These are phyloP conservation scores for Lithophane ornitopus DNA, from an alignment of 2,888 invertebrate species.

Conservation along the genomic window DNA sequence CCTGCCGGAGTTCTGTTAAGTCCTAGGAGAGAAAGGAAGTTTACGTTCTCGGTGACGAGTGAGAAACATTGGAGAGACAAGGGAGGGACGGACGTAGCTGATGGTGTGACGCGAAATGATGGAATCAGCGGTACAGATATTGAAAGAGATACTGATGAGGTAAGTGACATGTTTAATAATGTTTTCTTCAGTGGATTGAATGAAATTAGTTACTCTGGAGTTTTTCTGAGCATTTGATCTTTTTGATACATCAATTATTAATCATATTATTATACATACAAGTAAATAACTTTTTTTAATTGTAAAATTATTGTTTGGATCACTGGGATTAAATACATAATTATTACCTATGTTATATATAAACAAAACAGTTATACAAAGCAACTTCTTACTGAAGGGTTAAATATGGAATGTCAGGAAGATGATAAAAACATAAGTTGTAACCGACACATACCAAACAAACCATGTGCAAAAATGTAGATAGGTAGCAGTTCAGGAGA, in stretches of 20 bases:
- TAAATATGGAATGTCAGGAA: too few relatives aligned
- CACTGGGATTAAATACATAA: background rate
- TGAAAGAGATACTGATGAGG: constrained; percentile 80
- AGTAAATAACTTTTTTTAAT: background rate
- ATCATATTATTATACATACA: background rate
- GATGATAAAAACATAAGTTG: background rate
- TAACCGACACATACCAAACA: background rate
- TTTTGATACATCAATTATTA: background rate
- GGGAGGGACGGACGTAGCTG: constrained; percentile 86
- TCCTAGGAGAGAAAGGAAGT: constrained; percentile 83
- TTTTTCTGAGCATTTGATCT: background rate
- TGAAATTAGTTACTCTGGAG: background rate
- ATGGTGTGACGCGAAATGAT: constrained; percentile 71
- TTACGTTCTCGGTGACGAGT: constrained; percentile 85
- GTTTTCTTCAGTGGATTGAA: background rate
- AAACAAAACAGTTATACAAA: background rate
- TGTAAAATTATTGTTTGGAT: background rate
- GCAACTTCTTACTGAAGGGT: background rate
- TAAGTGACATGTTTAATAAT: constrained; percentile 65
- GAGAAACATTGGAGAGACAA: constrained; percentile 89
- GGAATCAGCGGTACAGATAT: constrained; percentile 44
- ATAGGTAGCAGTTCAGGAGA: background rate
- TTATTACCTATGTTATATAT: background rate
- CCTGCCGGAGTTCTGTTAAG: constrained; percentile 86
- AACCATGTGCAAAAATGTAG: background rate